Evolutionary conservation across 2,113 vertebrate species (phyloP).

Genomic region (Corvus hawaiiensis): DNA sequence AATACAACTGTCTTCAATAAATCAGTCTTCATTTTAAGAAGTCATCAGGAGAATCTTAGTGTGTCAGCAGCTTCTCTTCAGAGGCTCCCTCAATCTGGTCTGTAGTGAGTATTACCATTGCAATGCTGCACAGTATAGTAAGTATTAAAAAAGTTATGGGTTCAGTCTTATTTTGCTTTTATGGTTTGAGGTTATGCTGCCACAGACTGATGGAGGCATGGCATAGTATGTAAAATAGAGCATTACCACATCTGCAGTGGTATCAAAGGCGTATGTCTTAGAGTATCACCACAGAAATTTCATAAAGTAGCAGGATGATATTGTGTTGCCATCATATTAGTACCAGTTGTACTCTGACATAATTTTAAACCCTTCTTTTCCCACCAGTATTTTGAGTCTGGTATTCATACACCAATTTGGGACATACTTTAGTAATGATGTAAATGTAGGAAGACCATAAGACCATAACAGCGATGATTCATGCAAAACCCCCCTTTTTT

Average conservation of each 20-base stretch:
- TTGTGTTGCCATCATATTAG: slow-evolving; percentile 33
- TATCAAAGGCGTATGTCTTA: slow-evolving; percentile 16
- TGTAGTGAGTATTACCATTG: not conserved
- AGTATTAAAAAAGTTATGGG: not conserved
- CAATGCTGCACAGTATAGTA: not conserved
- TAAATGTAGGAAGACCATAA: slow-evolving; percentile 60
- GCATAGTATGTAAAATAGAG: not conserved
- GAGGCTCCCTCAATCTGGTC: not conserved
- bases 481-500: slow-evolving; percentile 5
- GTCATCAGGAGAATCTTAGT: not conserved
- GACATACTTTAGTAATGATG: slow-evolving; percentile 72
- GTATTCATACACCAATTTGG: slow-evolving; percentile 67
- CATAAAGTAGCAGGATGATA: not conserved
- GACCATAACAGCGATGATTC: slow-evolving; percentile 65
- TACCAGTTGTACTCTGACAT: slow-evolving; percentile 59
- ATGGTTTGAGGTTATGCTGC: not conserved
- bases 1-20: not conserved
- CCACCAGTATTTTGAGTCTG: slow-evolving; percentile 42
- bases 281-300: slow-evolving; percentile 29
- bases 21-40: not conserved
- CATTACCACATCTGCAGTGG: not conserved
- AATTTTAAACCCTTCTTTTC: slow-evolving; percentile 51
- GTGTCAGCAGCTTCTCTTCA: not conserved
- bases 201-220: not conserved
- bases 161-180: slow-evolving; percentile 18